Evolutionary conservation across 1,140 invertebrate genomes (phyloP).

Genomic region (Steinernema feltiae): DNA sequence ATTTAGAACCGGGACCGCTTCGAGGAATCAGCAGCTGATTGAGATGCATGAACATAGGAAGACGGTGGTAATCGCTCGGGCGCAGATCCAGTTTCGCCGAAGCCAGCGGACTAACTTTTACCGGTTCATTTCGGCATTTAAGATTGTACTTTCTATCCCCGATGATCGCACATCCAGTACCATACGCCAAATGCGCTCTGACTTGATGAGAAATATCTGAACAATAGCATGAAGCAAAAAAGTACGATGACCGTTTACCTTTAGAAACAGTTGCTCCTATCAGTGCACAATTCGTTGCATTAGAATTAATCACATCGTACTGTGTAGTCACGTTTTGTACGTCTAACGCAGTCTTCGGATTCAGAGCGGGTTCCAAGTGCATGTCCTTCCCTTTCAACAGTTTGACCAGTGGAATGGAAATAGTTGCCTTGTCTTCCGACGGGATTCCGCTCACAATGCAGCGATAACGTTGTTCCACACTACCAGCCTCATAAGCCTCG

Average conservation of each 20-base stretch:
- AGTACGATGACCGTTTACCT: not conserved
- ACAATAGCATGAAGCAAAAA: not conserved
- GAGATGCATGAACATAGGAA: conserved; percentile 4
- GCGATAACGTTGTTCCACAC: not conserved
- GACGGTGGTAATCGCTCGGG: not conserved
- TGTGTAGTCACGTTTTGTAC: not conserved
- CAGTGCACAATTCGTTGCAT: not conserved
- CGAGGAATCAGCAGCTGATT: not conserved
- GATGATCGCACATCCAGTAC: not conserved
- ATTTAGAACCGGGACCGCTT: not conserved
- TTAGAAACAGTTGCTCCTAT: not conserved
- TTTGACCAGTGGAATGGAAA: not conserved
- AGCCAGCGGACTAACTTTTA: not conserved
- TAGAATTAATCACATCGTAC: not conserved
- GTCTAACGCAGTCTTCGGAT: not conserved
- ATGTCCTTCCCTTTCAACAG: not conserved
- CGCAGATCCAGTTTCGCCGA: not conserved
- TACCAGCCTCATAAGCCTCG: not conserved
- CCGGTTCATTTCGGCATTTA: not conserved
- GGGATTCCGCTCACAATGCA: not conserved
- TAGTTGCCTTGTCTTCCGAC: not conserved
- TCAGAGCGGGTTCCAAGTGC: not conserved
- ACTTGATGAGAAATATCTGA: not conserved
- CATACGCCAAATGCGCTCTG: not conserved
- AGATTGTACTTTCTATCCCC: not conserved